Percentiles rank a stretch among this genome's conserved stretches.
These are phyloP conservation scores for Otus scops DNA, from an alignment of 2,797 vertebrate genomes.

Conservation along the genomic window DNA sequence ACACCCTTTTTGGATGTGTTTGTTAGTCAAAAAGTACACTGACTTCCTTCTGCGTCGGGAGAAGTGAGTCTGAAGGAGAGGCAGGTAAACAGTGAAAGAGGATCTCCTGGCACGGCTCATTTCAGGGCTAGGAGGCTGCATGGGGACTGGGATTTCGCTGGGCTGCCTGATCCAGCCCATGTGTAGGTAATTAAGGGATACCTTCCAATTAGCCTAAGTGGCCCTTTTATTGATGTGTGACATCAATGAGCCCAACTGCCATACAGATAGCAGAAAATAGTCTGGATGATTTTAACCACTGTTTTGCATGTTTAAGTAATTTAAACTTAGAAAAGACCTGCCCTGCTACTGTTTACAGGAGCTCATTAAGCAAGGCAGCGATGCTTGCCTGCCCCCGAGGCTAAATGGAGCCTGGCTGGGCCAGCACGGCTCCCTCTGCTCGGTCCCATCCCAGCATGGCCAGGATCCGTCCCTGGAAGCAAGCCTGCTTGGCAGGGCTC, in stretches of 20 bases:
- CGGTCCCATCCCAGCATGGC: rapidly evolving
- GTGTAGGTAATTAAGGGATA: neutral
- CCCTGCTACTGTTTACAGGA: constrained; percentile 4
- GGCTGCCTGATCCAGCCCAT: neutral
- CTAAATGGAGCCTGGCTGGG: neutral
- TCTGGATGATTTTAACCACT: neutral
- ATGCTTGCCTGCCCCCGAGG: neutral
- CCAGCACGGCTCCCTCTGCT: neutral
- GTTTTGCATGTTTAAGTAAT: constrained; percentile 29
- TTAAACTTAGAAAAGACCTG: neutral
- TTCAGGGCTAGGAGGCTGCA: neutral
- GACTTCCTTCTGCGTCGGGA: constrained; percentile 32
- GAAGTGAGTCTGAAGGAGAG: neutral
- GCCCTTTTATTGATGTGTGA: neutral
- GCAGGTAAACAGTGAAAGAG: constrained; percentile 22
- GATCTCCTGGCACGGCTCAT: neutral
- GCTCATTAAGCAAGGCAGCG: neutral
- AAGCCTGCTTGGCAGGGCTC: neutral
- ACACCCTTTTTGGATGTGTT: constrained; percentile 30
- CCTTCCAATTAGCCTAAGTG: neutral
- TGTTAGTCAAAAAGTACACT: constrained; percentile 37
- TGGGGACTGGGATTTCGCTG: neutral
- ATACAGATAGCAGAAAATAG: neutral
- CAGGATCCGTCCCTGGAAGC: neutral
- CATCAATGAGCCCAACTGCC: neutral